phyloP scores from a whole-genome alignment of 1,140 invertebrate genomes.

The Meloidogyne floridensis region DNA sequence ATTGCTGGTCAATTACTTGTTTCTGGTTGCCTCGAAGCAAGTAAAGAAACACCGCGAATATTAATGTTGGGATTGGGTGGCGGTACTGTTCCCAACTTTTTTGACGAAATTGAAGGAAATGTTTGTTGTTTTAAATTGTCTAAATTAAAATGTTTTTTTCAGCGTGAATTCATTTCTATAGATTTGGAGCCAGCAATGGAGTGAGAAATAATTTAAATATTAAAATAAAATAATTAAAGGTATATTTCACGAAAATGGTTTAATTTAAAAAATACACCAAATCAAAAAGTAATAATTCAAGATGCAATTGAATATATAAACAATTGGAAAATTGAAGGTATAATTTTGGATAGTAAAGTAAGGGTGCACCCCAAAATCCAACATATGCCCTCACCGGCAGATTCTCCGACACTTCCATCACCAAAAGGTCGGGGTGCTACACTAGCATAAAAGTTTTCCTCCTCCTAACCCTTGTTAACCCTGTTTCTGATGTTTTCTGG shows the following conservation, averaged over 20 bases:
- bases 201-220: neutral
- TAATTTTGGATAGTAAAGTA: too few species aligned
- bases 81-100: slow-evolving; percentile 2
- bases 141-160: neutral
- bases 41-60: neutral
- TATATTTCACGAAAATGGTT: slow-evolving; percentile 29
- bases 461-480: too few species aligned
- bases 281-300: slow-evolving; percentile 16
- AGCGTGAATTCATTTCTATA: slow-evolving; percentile 20
- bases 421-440: too few species aligned
- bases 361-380: too few species aligned
- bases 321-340: slow-evolving; percentile 26
- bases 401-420: too few species aligned
- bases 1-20: slow-evolving; percentile 9
- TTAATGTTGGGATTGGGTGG: slow-evolving; percentile 22
- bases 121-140: neutral
- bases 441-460: too few species aligned
- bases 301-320: slow-evolving; percentile 20
- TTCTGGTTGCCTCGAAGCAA: neutral
- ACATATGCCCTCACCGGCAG: too few species aligned
- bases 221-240: neutral
- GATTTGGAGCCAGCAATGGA: slow-evolving; percentile 25
- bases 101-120: slow-evolving; percentile 1
- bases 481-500: too few species aligned
- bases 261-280: neutral